These are phyloP conservation scores for Apodemus sylvaticus DNA, from an alignment of 2,113 vertebrate genomes.

Conservation along the genomic window DNA sequence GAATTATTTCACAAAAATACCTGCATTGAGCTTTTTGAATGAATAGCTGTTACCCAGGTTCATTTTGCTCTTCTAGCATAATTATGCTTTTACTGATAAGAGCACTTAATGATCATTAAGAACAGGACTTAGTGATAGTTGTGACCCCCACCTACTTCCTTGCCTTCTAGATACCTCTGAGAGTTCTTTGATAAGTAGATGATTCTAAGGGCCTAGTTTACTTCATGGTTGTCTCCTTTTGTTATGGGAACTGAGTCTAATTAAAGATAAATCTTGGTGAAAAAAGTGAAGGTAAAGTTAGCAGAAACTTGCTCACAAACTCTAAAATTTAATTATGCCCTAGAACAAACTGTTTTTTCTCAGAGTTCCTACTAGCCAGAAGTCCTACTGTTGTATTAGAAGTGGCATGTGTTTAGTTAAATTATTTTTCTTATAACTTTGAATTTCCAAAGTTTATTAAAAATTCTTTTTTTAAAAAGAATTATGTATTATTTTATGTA, in stretches of 20 bases:
- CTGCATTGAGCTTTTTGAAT: not conserved
- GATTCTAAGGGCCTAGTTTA: not conserved
- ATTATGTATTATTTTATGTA: too few species aligned
- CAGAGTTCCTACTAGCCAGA: not conserved
- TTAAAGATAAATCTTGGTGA: not conserved
- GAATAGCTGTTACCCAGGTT: not conserved
- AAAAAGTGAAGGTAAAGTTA: not conserved
- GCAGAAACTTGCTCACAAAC: not conserved
- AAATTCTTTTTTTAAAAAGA: not conserved
- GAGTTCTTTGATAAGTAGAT: not conserved
- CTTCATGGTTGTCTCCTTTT: not conserved
- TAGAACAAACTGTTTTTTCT: not conserved
- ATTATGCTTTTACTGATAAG: not conserved
- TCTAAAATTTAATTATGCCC: not conserved
- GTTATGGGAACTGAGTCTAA: not conserved
- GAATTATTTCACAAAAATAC: not conserved
- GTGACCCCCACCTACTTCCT: too few species aligned
- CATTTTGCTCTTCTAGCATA: not conserved
- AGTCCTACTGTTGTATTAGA: not conserved
- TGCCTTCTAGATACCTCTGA: not conserved
- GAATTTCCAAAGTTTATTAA: too few species aligned
- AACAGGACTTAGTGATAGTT: not conserved
- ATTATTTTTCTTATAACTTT: not conserved
- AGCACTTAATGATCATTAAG: not conserved
- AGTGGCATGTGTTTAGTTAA: accelerated